Evolutionary conservation across 2,888 invertebrate species (phyloP), one percentile per base, ranked within the genome.

Genomic region (Troglohyphantes excavatus): DNA sequence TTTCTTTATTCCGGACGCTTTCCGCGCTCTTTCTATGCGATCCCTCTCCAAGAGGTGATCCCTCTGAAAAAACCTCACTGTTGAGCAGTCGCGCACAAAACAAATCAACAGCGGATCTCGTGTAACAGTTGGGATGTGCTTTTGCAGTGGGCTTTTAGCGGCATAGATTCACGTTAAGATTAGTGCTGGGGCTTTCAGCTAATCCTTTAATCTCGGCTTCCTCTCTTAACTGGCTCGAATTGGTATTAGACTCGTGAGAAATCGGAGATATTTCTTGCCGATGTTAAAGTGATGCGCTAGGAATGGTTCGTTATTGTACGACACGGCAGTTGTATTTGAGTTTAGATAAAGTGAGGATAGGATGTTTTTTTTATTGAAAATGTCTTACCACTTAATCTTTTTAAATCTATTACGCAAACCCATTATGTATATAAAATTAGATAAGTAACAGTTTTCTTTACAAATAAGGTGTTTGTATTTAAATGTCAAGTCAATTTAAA

Each of bases 191-290:
- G 73, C 81, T 81, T 81, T 81, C 81, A 73, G 59, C 21, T 88
- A 88, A 88, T 82, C 82, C 82, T 75, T 82, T 88, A 88, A 88
- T 88, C 88, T 82, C 61, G 82, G 68, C 61, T 76, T 82, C 76
- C 88, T 67, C 76, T 61, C 68, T 73, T 82, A 82, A 82, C 82
- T 82, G 82, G 79, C 88, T 88, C 81, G 17, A 23, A 59, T 70
- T 53, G 72, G 53, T 21, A 53, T 63, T 7, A 75, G 26, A 76
- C 17, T 88, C 88, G 88, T 88, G 88, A 88, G 88, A 88, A 88
- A 82, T 76, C 23, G 67, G 43, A 21, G 59, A 27, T 46, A 29
- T 67, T 83, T 72, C 53, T 63, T 39, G 43, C 19, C 23, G 11
- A 46, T 46, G 13, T 46, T 46, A 67, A 81, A 87, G 59, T 27